Evolutionary conservation across 1,140 invertebrate species (phyloP).

Genomic region (Diabrotica undecimpunctata): DNA sequence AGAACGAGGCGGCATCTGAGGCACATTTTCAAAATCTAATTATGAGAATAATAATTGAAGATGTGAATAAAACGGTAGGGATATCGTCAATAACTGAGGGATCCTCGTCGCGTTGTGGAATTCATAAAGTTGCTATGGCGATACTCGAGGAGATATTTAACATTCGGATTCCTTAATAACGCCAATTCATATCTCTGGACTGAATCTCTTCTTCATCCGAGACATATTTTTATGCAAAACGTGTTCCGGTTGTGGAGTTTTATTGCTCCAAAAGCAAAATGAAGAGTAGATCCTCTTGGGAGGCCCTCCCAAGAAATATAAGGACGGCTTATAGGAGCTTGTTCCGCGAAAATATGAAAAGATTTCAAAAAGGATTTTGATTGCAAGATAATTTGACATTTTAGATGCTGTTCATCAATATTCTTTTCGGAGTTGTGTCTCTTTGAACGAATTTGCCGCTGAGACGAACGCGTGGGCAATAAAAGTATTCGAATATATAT

Average conservation of each 20-base stretch:
- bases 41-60: not conserved
- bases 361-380: constrained; percentile 42
- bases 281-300: constrained; percentile 36
- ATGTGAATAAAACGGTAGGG: constrained; percentile 11
- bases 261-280: constrained; percentile 43
- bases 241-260: constrained; percentile 45
- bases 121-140: constrained; percentile 13
- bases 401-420: constrained; percentile 41
- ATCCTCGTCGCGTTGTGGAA: constrained; percentile 4
- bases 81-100: constrained; percentile 27
- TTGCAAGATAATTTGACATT: constrained; percentile 43
- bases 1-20: not conserved
- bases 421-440: constrained; percentile 27
- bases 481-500: not conserved
- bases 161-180: constrained; percentile 44
- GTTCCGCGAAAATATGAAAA: constrained; percentile 37
- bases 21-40: not conserved
- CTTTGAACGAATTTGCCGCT: constrained; percentile 15
- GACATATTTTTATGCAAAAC: constrained; percentile 48
- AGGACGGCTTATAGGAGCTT: constrained; percentile 28
- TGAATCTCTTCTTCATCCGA: constrained; percentile 36
- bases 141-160: constrained; percentile 30
- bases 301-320: constrained; percentile 28
- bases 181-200: constrained; percentile 43
- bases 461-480: not conserved